These are phyloP conservation scores for Ctenosaura bakeri DNA, from an alignment of 2,797 vertebrate genomes.

Conservation along the genomic window DNA sequence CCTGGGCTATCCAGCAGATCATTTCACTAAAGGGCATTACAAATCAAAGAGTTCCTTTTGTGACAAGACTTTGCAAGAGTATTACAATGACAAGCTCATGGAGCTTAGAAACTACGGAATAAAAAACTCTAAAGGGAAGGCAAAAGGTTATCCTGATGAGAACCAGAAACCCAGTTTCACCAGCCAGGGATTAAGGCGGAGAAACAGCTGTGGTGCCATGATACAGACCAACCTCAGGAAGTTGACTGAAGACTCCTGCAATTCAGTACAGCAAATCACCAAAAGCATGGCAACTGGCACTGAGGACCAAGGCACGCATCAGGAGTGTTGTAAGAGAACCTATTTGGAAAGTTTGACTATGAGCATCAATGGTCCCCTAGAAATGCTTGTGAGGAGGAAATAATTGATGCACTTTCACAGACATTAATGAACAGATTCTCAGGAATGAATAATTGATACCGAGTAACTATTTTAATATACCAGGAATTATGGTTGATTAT, in stretches of 20 bases:
- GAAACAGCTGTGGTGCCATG: slow-evolving; percentile 42
- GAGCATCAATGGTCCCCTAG: slow-evolving; percentile 46
- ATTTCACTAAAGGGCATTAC: not conserved
- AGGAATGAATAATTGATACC: not conserved
- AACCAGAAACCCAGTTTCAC: not conserved
- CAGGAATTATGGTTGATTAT: not conserved
- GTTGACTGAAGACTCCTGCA: not conserved
- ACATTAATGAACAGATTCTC: not conserved
- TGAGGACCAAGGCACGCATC: accelerated
- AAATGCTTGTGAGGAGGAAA: slow-evolving; percentile 44
- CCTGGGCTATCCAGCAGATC: not conserved
- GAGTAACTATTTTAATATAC: not conserved
- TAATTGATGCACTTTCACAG: not conserved
- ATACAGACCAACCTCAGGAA: accelerated
- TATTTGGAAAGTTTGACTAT: slow-evolving; percentile 54
- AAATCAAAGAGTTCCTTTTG: slow-evolving; percentile 35
- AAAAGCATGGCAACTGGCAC: accelerated
- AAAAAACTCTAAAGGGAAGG: slow-evolving; percentile 11
- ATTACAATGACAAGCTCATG: slow-evolving; percentile 59
- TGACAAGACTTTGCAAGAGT: slow-evolving; percentile 67
- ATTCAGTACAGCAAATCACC: not conserved
- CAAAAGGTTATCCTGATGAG: not conserved
- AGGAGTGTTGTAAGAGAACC: slow-evolving; percentile 1
- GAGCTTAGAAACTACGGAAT: slow-evolving; percentile 57
- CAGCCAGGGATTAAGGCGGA: not conserved